Evolutionary conservation across 1,140 invertebrate species (phyloP), one percentile per base, ranked within the genome.

Genomic region (Zaprionus vittiger): DNA sequence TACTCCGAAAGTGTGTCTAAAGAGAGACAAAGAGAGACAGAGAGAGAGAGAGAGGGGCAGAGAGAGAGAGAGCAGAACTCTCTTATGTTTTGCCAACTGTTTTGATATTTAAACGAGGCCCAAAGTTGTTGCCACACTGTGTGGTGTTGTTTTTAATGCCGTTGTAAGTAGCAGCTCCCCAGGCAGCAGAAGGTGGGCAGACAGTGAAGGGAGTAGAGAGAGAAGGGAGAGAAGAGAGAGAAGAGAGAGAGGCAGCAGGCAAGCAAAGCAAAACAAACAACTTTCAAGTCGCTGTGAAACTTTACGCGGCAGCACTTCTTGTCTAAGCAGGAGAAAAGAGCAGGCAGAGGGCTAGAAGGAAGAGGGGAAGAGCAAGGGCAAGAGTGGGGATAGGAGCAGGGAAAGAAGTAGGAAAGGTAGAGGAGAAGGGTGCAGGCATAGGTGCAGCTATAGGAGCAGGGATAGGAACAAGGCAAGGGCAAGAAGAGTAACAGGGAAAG

Each of bases 261-360:
- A 73, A 76, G 60, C 73, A 71, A 64, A 57, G 57, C 66, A 68
- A 66, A 77, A 57, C 38, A 73, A 77, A 77, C 64, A 77, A 77
- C 54, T 68, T 77, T 77, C 49, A 68, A 73, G 70, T 73, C 60
- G 70, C 7, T 52, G 37, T 26, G 24, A 47, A 74, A 74, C 64
- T 61, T 77, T 76, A 44, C 54, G 38, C 59, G 38, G 41, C 41
- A 26, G 31, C 54, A 60, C 71, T 73, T 73, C 52, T 66, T 52
- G 17, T 55, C 34, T 52, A 38, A 9, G 55, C 65, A 61, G 59
- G 5, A 4, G 9, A 9, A 34, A 34, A 34, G 31, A 34, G 31
- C 31, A 34, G 28, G 28, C 7, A 9, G 28, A 7, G 28, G 28
- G 28, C 2, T 2, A 9, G 28, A 2, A 31, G 28, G 28, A 31